A percentile compares a stretch with the other conserved stretches of the same genome.
These are phyloP conservation scores for Pyrgus malvae DNA, from an alignment of 2,888 invertebrate genomes.

Conservation along the genomic window DNA sequence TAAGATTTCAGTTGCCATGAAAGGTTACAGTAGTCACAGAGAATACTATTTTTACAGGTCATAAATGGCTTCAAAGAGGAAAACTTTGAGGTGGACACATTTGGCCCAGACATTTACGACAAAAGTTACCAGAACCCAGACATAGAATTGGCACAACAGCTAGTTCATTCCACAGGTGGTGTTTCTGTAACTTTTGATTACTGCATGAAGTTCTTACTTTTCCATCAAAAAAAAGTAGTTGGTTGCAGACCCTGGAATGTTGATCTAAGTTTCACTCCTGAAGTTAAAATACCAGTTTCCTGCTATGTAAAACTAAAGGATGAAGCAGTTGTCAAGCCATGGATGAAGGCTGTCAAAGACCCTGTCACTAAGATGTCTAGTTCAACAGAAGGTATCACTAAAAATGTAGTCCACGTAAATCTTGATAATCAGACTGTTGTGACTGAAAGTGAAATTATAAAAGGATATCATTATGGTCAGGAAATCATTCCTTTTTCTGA, in stretches of 20 bases:
- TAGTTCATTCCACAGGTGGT: slow-evolving; percentile 69
- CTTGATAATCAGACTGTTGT: slow-evolving; percentile 75
- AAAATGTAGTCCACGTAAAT: slow-evolving; percentile 57
- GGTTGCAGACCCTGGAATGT: slow-evolving; percentile 84
- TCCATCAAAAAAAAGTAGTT: slow-evolving; percentile 74
- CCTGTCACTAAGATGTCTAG: slow-evolving; percentile 60
- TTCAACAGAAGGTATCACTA: slow-evolving; percentile 60
- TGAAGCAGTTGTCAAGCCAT: slow-evolving; percentile 62
- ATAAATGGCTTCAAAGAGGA: slow-evolving; percentile 79
- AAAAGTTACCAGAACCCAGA: slow-evolving; percentile 50
- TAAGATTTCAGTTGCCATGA: no score
- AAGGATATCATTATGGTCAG: slow-evolving; percentile 83
- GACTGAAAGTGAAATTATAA: slow-evolving; percentile 75
- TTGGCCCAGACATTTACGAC: slow-evolving; percentile 78
- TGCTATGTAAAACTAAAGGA: slow-evolving; percentile 78
- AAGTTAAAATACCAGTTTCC: slow-evolving; percentile 83
- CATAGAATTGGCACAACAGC: slow-evolving; percentile 51
- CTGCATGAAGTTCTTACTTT: slow-evolving; percentile 81
- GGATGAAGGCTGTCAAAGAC: slow-evolving; percentile 63
- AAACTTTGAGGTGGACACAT: slow-evolving; percentile 83
- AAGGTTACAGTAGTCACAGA: no score
- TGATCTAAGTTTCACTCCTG: slow-evolving; percentile 81
- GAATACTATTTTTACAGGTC: no score
- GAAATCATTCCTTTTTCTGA: slow-evolving; percentile 83
- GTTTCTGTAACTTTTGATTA: slow-evolving; percentile 80